Base-by-base conservation (phyloP, 2,797 vertebrate species). In the Myotis daubentonii region DNA sequence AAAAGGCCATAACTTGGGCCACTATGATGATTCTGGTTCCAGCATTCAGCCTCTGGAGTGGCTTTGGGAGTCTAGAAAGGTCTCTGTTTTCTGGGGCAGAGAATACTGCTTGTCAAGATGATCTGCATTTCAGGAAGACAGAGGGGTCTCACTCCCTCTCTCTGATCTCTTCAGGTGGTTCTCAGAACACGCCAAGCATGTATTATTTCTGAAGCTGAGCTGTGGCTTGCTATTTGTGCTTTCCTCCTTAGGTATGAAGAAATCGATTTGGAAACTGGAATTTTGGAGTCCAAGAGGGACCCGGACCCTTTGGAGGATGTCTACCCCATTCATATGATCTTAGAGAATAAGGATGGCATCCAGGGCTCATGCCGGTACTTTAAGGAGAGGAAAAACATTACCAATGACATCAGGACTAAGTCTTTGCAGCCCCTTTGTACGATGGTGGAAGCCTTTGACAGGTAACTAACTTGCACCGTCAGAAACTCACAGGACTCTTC, bases 361-460 rank as follows among this genome's bases (percentile, higher is more conserved):
- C 99, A 99, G 95, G 99, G 99, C 66, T 99, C 99, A 0, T 99
- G 99, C 96, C 97, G 94, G 4, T 97, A 98, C 97, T 99, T 99
- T 94, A 98, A 98, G 38, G 98, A 99, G 96, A 99, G 99, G 96
- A 97, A 95, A n/a, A 98, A 99, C 41, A 62, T 99, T 79, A 99
- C 99, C 3, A 97, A 95, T 75, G 97, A 98, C 9, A 95, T 99
- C 94, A 98, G 99, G 91, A 98, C 96, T 23, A 96, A 98, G 72
- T 97, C 98, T 90, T 89, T 98, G 75, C 97, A 98, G 71, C 97
- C 98, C 0, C 94, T 98, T 28, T 95, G 98, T 33, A 98, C 94
- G 0, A 97, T 99, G 25, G 91, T 97, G 44, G 98, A 99, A 95
- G 99, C 98, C 57, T 94, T 98, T 91, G 97, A 98, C 96, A 99